phyloP scores from a whole-genome alignment of 2,797 vertebrate genomes.

The Anguilla marmorata region DNA sequence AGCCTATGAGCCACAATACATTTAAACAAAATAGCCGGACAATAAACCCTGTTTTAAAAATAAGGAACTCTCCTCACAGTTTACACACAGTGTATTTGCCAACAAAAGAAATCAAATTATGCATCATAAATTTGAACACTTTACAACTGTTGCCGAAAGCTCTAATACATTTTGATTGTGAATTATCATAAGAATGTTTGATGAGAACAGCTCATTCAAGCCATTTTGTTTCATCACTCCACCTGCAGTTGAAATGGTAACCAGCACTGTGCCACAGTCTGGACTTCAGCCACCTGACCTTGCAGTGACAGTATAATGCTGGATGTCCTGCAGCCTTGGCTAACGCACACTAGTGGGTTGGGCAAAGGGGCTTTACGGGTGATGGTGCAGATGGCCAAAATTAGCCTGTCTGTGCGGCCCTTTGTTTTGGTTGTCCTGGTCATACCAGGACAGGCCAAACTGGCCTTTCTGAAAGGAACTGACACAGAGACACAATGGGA shows the following conservation, averaged over 20 bases:
- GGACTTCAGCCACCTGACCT: too few relatives aligned
- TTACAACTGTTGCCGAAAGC: not conserved
- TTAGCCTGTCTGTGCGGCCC: not conserved
- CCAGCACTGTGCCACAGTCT: too few relatives aligned
- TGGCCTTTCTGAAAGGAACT: not conserved
- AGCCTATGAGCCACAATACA: not conserved
- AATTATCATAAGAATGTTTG: slow-evolving; percentile 10
- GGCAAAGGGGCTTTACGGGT: not conserved
- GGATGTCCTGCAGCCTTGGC: not conserved
- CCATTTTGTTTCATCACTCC: not conserved
- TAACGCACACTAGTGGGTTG: not conserved
- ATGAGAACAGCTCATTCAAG: not conserved
- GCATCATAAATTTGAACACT: not conserved
- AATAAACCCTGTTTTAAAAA: not conserved
- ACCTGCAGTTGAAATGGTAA: too few relatives aligned
- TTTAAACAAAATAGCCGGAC: not conserved
- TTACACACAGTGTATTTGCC: not conserved
- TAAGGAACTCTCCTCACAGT: too few relatives aligned
- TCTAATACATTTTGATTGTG: slow-evolving; percentile 6
- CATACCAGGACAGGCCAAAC: not conserved
- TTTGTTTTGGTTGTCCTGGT: not conserved
- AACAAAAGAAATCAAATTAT: not conserved
- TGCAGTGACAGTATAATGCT: not conserved
- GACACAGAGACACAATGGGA: not conserved
- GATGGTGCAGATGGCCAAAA: not conserved